Evolutionary conservation across 1,140 invertebrate species (phyloP).

Genomic region (Prorops nasuta): DNA sequence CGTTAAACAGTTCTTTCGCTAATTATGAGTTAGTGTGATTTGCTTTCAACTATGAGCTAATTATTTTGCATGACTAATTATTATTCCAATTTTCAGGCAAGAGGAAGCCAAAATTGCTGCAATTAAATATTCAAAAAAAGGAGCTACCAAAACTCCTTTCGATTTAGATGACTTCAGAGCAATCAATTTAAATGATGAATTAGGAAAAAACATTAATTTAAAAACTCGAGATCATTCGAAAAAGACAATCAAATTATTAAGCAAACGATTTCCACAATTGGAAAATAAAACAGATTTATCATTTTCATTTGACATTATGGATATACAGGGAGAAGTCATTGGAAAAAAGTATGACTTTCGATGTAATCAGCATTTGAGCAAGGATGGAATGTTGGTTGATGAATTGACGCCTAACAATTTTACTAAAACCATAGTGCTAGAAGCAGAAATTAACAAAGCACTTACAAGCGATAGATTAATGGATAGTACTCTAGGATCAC

Average conservation of each 20-base stretch:
- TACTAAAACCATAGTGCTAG: slow-evolving; percentile 5
- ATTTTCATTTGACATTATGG: slow-evolving; percentile 31
- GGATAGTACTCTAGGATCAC: slow-evolving; percentile 8
- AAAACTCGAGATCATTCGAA: slow-evolving; percentile 25
- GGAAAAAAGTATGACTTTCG: slow-evolving; percentile 50
- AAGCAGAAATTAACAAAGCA: too few relatives aligned
- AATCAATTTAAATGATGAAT: slow-evolving; percentile 28
- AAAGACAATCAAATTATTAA: slow-evolving; percentile 38
- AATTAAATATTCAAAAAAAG: slow-evolving; percentile 14
- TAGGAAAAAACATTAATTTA: slow-evolving; percentile 39
- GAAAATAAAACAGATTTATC: slow-evolving; percentile 28
- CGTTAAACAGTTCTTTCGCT: slow-evolving; percentile 24
- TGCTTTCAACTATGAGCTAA: background rate
- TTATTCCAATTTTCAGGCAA: slow-evolving; percentile 4
- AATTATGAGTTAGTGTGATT: slow-evolving; percentile 33
- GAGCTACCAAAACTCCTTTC: slow-evolving; percentile 19
- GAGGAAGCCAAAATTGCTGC: slow-evolving; percentile 9
- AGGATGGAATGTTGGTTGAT: slow-evolving; percentile 32
- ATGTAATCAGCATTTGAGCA: slow-evolving; percentile 38
- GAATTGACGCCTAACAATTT: slow-evolving; percentile 35
- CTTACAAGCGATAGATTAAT: too few relatives aligned
- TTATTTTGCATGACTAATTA: background rate
- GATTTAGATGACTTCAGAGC: slow-evolving; percentile 40
- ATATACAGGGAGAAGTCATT: slow-evolving; percentile 39
- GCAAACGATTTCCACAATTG: slow-evolving; percentile 41